phyloP scores from a whole-genome alignment of 2,113 vertebrate genomes.

The Hylia prasina region DNA sequence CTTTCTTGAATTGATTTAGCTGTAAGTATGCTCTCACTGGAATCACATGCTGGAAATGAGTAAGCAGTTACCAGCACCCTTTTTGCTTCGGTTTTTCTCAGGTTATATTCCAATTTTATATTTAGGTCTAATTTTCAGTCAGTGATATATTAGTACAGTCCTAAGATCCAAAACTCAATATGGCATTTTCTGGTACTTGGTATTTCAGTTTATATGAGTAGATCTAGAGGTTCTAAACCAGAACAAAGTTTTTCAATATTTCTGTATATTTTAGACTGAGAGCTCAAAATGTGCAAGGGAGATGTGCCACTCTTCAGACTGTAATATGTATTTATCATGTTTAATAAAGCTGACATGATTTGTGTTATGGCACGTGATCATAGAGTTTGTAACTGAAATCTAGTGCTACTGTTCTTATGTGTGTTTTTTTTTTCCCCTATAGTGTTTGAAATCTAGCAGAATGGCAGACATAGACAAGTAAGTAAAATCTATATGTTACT shows the following conservation, averaged over 20 bases:
- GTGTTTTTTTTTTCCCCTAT: not conserved
- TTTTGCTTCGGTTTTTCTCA: not conserved
- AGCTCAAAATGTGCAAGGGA: not conserved
- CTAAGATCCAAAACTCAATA: not conserved
- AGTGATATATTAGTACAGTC: not conserved
- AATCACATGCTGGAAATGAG: not conserved
- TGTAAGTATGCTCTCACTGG: not conserved
- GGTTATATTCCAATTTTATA: not conserved
- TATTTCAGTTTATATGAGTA: not conserved
- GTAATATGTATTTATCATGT: not conserved
- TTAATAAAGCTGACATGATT: not conserved
- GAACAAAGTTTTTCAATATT: not conserved
- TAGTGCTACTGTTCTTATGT: not conserved
- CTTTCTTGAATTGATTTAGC: not conserved
- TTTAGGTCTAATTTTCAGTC: not conserved
- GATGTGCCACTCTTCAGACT: not conserved
- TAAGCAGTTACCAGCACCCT: not conserved
- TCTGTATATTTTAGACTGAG: not conserved
- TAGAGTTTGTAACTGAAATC: not conserved
- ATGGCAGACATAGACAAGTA: constrained; percentile 99
- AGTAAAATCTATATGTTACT: constrained; percentile 64
- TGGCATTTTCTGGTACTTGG: not conserved
- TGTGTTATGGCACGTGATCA: not conserved
- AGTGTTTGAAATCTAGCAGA: constrained; percentile 60
- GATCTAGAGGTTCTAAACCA: not conserved